Evolutionary conservation across 1,140 invertebrate species (phyloP).

Genomic region (Caenorhabditis remanei): DNA sequence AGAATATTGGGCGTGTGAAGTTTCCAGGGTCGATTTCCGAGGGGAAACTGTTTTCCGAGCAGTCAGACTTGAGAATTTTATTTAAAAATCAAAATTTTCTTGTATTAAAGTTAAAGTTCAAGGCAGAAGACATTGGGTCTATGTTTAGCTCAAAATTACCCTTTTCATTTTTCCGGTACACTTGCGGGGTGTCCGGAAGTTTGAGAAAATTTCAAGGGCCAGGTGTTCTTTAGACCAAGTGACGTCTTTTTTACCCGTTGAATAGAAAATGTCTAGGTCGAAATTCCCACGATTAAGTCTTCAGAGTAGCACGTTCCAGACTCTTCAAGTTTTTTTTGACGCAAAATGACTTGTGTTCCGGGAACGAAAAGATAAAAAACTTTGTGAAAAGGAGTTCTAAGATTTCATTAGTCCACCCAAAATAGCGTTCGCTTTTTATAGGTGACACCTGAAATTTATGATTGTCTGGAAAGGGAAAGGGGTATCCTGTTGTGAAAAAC

Average conservation of each 20-base stretch:
- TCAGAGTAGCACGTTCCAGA: not conserved
- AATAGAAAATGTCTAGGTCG: not conserved
- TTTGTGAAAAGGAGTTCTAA: not conserved
- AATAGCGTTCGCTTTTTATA: not conserved
- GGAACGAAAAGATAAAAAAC: not conserved
- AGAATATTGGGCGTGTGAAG: not conserved
- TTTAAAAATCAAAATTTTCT: too few relatives aligned
- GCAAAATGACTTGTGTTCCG: not conserved
- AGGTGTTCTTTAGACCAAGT: slow-evolving; percentile 23
- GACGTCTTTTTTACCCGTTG: slow-evolving; percentile 4
- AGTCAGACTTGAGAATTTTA: too few relatives aligned
- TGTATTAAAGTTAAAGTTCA: too few relatives aligned
- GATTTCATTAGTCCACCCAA: not conserved
- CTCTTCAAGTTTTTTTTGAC: not conserved
- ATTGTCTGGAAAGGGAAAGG: not conserved
- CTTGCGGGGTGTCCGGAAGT: slow-evolving; percentile 30
- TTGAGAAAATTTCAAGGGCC: not conserved
- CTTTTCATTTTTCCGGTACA: not conserved
- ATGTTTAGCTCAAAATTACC: too few relatives aligned
- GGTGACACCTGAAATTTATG: slow-evolving; percentile 13
- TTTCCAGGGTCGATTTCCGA: not conserved
- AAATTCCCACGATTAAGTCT: slow-evolving; percentile 25
- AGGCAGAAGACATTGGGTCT: too few relatives aligned
- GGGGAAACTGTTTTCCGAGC: too few relatives aligned
- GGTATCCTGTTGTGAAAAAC: not conserved